These are phyloP conservation scores for Troilus luridus DNA, from an alignment of 2,888 invertebrate genomes.

Conservation along the genomic window DNA sequence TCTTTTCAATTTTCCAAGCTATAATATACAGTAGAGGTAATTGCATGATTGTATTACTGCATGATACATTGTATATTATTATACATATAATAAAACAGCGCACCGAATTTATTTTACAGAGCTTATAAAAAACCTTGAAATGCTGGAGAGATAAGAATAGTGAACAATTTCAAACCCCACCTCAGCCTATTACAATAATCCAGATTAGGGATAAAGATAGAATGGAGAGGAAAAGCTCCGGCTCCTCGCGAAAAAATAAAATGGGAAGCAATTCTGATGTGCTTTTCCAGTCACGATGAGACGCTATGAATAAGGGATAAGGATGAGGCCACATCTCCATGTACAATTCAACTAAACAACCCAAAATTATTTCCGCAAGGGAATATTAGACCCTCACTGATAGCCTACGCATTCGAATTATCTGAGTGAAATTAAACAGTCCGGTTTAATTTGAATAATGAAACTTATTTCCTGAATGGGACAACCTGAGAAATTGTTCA, in stretches of 20 bases:
- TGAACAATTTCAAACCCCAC: not conserved
- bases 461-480: not conserved
- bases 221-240: not conserved
- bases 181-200: not conserved
- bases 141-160: not conserved
- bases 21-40: no score
- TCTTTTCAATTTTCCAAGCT: no score
- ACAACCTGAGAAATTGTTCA: not conserved
- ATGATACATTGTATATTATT: no score
- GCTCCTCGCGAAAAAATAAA: slow-evolving; percentile 21
- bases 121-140: not conserved
- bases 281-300: slow-evolving; percentile 32
- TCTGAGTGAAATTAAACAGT: not conserved
- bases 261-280: not conserved
- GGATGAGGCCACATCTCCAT: slow-evolving; percentile 26
- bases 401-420: not conserved
- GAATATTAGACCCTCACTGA: not conserved
- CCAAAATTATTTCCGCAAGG: not conserved
- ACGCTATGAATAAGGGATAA: slow-evolving; percentile 43
- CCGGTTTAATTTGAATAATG: slow-evolving; percentile 6
- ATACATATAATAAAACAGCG: not conserved
- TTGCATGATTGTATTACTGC: no score
- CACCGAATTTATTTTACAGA: not conserved
- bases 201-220: slow-evolving; percentile 22
- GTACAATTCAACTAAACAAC: slow-evolving; percentile 35